Evolutionary conservation across 2,888 invertebrate genomes (phyloP).

Genomic region (Dorcus hopei): DNA sequence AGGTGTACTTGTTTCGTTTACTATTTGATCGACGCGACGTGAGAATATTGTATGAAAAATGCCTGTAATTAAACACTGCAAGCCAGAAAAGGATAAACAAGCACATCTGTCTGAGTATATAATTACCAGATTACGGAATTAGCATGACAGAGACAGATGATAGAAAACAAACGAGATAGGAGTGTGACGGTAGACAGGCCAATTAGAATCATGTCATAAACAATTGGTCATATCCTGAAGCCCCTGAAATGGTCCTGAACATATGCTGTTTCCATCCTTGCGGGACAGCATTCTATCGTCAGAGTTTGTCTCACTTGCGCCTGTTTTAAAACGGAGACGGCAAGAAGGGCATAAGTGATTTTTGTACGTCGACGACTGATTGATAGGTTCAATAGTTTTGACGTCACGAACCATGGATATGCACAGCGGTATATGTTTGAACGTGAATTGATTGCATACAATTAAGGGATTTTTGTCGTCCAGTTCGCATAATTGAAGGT

Average conservation of each 20-base stretch:
- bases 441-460: conserved; percentile 40
- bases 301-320: conserved; percentile 5
- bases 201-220: conserved; percentile 48
- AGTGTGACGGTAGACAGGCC: conserved; percentile 23
- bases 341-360: not conserved
- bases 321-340: conserved; percentile 4
- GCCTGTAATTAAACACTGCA: not conserved
- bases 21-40: no score
- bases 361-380: conserved; percentile 15
- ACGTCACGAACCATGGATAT: conserved; percentile 33
- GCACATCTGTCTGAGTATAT: conserved; percentile 1
- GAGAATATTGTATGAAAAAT: no score
- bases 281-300: conserved; percentile 6
- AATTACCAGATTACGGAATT: conserved; percentile 33
- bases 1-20: no score
- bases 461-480: conserved; percentile 40
- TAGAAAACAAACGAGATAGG: conserved; percentile 9
- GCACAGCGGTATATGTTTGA: conserved; percentile 24
- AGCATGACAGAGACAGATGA: conserved; percentile 25
- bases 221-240: conserved; percentile 46
- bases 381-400: conserved; percentile 28
- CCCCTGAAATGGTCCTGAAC: conserved; percentile 41
- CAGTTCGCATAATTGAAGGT: conserved; percentile 18
- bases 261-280: conserved; percentile 34
- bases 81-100: conserved; percentile 1